A percentile compares a stretch with the other conserved stretches of the same genome.
phyloP scores from a whole-genome alignment of 2,888 invertebrate species.

The Pterostichus niger region DNA sequence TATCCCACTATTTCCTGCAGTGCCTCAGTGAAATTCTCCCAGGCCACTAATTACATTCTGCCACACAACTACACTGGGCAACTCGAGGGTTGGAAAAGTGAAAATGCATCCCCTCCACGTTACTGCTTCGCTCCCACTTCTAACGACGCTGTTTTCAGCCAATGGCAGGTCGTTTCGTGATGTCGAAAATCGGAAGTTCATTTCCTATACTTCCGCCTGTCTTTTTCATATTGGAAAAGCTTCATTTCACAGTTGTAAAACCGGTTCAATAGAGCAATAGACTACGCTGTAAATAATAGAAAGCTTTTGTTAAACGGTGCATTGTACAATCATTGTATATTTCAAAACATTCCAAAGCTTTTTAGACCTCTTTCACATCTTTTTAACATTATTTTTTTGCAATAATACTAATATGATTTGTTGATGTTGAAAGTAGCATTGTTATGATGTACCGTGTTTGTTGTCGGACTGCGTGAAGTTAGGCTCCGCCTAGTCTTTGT shows the following conservation, averaged over 20 bases:
- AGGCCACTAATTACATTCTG: background rate
- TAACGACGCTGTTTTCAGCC: constrained; percentile 8
- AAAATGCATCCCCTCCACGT: constrained; percentile 50
- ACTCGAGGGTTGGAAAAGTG: constrained; percentile 57
- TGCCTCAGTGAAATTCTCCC: background rate
- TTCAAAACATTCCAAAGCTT: constrained; percentile 5
- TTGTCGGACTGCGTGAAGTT: background rate
- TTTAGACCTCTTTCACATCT: background rate
- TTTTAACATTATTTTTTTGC: background rate
- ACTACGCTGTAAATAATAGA: constrained; percentile 55
- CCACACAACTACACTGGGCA: background rate
- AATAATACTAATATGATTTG: constrained; percentile 21
- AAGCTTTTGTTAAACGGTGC: constrained; percentile 47
- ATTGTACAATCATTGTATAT: constrained; percentile 35
- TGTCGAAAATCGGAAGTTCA: constrained; percentile 52
- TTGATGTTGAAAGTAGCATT: background rate
- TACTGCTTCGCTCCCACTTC: constrained; percentile 14
- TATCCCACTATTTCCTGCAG: constrained; percentile 40
- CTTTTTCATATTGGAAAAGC: constrained; percentile 54
- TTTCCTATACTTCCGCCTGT: constrained; percentile 51
- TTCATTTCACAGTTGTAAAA: constrained; percentile 55
- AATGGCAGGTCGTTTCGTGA: constrained; percentile 44
- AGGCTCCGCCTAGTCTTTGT: constrained; percentile 74
- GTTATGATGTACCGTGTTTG: background rate
- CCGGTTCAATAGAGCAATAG: constrained; percentile 47